Conservation (phyloP, 2,113 vertebrate species). For the Phrynocephalus versicolor region DNA sequence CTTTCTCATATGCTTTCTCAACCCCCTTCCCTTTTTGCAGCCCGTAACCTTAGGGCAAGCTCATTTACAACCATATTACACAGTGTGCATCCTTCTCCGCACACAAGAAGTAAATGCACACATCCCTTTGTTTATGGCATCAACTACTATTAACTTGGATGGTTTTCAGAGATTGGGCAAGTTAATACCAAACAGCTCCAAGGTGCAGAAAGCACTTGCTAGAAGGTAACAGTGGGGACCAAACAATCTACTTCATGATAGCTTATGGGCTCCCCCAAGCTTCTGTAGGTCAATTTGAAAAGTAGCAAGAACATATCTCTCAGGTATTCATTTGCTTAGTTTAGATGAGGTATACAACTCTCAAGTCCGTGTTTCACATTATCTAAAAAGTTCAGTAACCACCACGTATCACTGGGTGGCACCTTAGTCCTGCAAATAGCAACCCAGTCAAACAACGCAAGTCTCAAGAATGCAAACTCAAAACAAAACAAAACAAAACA, state of each 20-base stretch:
- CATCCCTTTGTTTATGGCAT: not conserved
- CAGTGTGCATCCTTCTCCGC: too few relatives aligned
- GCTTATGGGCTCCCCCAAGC: not conserved
- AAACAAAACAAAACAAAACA: not conserved
- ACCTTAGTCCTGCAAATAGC: not conserved
- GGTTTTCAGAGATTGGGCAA: not conserved
- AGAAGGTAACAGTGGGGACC: too few relatives aligned
- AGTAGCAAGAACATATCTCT: not conserved
- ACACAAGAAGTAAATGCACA: not conserved
- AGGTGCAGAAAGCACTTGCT: not conserved
- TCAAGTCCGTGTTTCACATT: not conserved
- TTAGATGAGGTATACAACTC: not conserved
- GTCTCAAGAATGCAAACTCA: accelerated
- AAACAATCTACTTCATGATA: not conserved
- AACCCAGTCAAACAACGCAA: accelerated
- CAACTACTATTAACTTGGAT: not conserved
- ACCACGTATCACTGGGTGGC: constrained; percentile 57
- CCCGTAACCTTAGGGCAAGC: too few relatives aligned
- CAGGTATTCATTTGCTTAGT: not conserved
- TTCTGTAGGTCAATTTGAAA: not conserved
- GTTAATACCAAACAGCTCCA: not conserved
- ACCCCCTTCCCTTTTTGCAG: too few relatives aligned
- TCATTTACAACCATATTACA: too few relatives aligned
- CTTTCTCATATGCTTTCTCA: too few relatives aligned
- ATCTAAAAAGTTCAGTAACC: not conserved